Conservation (phyloP, 2,888 invertebrate genomes). For the Aelia acuminata region DNA sequence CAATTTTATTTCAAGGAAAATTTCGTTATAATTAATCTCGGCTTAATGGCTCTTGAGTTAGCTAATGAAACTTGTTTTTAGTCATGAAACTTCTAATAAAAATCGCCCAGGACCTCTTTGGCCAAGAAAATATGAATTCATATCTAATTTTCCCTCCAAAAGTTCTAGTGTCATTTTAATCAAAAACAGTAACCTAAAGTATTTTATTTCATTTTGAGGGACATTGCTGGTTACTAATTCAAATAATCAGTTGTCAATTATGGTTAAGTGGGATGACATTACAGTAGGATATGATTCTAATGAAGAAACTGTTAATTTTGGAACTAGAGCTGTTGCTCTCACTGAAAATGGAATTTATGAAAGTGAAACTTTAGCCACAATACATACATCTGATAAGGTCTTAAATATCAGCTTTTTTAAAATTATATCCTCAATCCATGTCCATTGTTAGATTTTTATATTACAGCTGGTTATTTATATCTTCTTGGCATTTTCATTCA, state of each 20-base stretch:
- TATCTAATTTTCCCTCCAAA: neutral
- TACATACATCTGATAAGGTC: slow-evolving; percentile 66
- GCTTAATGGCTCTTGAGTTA: neutral
- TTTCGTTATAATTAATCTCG: neutral
- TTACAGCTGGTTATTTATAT: neutral
- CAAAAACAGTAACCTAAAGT: neutral
- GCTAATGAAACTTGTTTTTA: no score
- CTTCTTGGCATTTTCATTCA: neutral
- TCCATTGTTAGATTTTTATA: neutral
- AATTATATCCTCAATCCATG: neutral
- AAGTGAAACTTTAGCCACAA: slow-evolving; percentile 71
- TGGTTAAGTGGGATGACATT: slow-evolving; percentile 69
- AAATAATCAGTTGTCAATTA: slow-evolving; percentile 24
- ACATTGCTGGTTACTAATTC: neutral
- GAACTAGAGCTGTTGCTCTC: slow-evolving; percentile 70
- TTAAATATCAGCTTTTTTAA: neutral
- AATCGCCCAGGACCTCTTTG: neutral
- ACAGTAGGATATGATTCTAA: slow-evolving; percentile 71
- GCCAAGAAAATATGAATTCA: neutral
- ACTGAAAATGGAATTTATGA: slow-evolving; percentile 71
- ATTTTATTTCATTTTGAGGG: neutral
- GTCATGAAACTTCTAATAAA: neutral
- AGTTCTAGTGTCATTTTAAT: neutral
- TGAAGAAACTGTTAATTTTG: slow-evolving; percentile 74
- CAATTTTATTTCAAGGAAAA: no score